phyloP scores from a whole-genome alignment of 2,888 invertebrate species.

The Antheraea assamensis region DNA sequence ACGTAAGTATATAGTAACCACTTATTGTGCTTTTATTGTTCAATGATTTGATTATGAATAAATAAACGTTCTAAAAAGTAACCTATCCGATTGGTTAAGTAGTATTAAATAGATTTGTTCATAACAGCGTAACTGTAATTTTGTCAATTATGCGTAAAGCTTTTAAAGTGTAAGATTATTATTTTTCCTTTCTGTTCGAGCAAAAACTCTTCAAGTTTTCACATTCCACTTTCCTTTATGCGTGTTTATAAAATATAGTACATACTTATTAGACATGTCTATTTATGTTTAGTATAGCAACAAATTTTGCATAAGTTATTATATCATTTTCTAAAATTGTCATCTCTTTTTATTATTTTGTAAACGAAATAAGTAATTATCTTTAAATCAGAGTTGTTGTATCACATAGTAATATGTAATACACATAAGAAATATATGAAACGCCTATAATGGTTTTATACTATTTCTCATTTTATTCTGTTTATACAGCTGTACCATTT shows the following conservation, averaged over 20 bases:
- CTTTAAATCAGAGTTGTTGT: neutral
- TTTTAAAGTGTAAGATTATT: neutral
- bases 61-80: neutral
- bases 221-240: too few relatives aligned
- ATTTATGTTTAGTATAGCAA: neutral
- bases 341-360: neutral
- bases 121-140: conserved; percentile 5
- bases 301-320: neutral
- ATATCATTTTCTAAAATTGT: neutral
- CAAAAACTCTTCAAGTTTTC: too few relatives aligned
- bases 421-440: neutral
- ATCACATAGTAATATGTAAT: neutral
- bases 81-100: neutral
- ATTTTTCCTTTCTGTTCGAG: neutral
- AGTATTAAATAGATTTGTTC: neutral
- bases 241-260: neutral
- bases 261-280: neutral
- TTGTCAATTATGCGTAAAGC: conserved; percentile 8
- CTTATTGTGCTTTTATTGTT: neutral
- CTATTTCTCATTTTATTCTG: neutral
- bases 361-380: neutral
- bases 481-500: neutral
- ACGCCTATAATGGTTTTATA: neutral
- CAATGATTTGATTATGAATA: neutral
- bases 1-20: neutral